Evolutionary conservation across 2,888 invertebrate genomes (phyloP).

Genomic region (Steinernema scapterisci): DNA sequence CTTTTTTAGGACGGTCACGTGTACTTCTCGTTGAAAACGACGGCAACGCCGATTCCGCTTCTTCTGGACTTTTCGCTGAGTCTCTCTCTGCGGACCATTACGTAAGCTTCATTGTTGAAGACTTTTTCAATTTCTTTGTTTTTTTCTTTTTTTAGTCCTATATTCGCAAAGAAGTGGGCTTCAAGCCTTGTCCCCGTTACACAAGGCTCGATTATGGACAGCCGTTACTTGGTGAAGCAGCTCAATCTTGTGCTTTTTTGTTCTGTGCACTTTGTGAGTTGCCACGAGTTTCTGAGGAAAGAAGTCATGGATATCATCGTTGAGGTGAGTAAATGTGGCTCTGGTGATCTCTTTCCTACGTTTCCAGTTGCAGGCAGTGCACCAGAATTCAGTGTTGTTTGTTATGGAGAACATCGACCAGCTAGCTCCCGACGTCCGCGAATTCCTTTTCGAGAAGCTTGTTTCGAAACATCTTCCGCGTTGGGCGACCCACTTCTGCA

Average conservation of each 20-base stretch:
- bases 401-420: slow-evolving; percentile 58
- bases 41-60: neutral
- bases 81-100: neutral
- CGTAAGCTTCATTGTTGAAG: neutral
- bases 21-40: neutral
- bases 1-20: neutral
- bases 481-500: neutral
- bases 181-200: slow-evolving; percentile 36
- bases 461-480: slow-evolving; percentile 14
- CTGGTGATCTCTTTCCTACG: slow-evolving; percentile 34
- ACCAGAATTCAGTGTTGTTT: slow-evolving; percentile 45
- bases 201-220: slow-evolving; percentile 23
- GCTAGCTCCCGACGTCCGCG: slow-evolving; percentile 36
- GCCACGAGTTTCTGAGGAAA: slow-evolving; percentile 44
- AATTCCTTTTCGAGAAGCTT: slow-evolving; percentile 41
- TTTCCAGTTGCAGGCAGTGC: slow-evolving; percentile 40
- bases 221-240: slow-evolving; percentile 38
- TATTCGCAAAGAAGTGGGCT: slow-evolving; percentile 52
- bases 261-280: slow-evolving; percentile 53
- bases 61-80: slow-evolving; percentile 1
- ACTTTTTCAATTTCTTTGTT: neutral
- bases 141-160: slow-evolving; percentile 35
- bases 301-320: slow-evolving; percentile 42
- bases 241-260: slow-evolving; percentile 44
- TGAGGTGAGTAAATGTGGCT: slow-evolving; percentile 40